These are phyloP conservation scores for Drosophila pallidifrons DNA, from an alignment of 1,140 invertebrate species.

Conservation along the genomic window DNA sequence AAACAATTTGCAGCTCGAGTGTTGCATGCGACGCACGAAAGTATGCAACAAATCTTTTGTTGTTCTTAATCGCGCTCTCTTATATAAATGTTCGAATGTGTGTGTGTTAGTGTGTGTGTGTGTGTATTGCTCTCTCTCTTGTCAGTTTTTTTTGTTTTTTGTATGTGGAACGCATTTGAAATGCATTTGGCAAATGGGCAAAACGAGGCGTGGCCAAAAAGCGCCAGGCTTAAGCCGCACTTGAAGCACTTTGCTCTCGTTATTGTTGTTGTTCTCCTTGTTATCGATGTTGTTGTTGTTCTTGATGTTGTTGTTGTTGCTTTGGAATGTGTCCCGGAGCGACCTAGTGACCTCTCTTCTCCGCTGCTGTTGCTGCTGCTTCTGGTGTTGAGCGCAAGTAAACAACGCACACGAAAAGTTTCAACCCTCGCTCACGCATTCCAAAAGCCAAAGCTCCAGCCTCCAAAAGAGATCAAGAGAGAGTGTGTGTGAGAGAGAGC, in stretches of 20 bases:
- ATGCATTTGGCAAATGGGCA: slow-evolving; percentile 67
- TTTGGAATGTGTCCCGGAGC: slow-evolving; percentile 64
- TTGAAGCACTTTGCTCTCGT: slow-evolving; percentile 8
- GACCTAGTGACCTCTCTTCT: slow-evolving; percentile 74
- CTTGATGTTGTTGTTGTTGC: slow-evolving; percentile 30
- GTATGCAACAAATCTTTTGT: slow-evolving; percentile 55
- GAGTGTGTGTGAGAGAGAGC: neutral
- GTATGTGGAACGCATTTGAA: slow-evolving; percentile 72
- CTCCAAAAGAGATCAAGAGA: neutral
- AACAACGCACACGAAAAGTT: slow-evolving; percentile 28
- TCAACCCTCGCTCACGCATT: slow-evolving; percentile 43
- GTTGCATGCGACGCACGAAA: slow-evolving; percentile 37
- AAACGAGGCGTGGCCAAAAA: slow-evolving; percentile 68
- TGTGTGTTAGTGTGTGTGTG: slow-evolving; percentile 14
- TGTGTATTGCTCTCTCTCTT: slow-evolving; percentile 26
- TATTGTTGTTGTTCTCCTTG: slow-evolving; percentile 6
- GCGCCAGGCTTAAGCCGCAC: slow-evolving; percentile 51
- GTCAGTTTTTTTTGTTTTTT: too few relatives aligned
- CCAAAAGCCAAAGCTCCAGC: slow-evolving; percentile 21
- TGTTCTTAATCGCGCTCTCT: slow-evolving; percentile 25
- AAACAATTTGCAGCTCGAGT: slow-evolving; percentile 71
- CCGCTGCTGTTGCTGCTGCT: slow-evolving; percentile 1
- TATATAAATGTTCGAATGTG: slow-evolving; percentile 3
- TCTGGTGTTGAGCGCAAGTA: slow-evolving; percentile 39
- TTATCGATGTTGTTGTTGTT: slow-evolving; percentile 9